These are phyloP conservation scores for Sciurus niger DNA, from an alignment of 2,113 vertebrate genomes.

Conservation along the genomic window DNA sequence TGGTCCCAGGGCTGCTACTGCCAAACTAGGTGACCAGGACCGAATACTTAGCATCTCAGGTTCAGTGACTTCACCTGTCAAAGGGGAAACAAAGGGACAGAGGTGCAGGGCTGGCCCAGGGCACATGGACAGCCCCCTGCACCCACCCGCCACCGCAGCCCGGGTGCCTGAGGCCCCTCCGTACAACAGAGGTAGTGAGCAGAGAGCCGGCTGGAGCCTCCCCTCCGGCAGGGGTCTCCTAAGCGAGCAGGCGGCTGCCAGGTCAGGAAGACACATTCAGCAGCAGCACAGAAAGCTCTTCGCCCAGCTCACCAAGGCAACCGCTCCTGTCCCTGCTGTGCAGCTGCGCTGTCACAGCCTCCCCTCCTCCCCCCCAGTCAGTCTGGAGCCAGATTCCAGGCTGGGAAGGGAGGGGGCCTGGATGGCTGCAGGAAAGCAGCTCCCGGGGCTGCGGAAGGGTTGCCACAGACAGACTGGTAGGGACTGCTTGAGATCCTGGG, in stretches of 20 bases:
- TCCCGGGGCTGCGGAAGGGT: fast-evolving
- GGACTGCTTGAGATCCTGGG: background rate
- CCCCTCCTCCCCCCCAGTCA: background rate
- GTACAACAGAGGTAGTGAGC: background rate
- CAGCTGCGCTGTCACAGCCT: background rate
- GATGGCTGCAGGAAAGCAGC: background rate
- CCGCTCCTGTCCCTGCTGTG: background rate
- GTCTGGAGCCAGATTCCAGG: background rate
- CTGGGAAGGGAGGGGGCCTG: background rate
- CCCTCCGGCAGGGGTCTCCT: background rate
- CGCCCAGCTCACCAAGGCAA: conserved; percentile 71
- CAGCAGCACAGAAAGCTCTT: background rate
- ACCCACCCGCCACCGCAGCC: background rate
- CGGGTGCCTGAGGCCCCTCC: background rate
- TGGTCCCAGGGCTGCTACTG: background rate
- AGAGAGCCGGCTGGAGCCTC: background rate
- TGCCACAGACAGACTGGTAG: background rate
- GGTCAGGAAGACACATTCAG: conserved; percentile 44
- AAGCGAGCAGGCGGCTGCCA: background rate
- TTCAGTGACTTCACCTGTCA: background rate
- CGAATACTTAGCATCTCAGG: background rate
- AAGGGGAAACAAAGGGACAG: background rate
- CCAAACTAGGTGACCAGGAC: background rate
- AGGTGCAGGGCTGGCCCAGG: background rate
- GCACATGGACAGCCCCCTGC: background rate